phyloP scores from a whole-genome alignment of 92 coral and sea anemone species.

The Parazoanthus swiftii region DNA sequence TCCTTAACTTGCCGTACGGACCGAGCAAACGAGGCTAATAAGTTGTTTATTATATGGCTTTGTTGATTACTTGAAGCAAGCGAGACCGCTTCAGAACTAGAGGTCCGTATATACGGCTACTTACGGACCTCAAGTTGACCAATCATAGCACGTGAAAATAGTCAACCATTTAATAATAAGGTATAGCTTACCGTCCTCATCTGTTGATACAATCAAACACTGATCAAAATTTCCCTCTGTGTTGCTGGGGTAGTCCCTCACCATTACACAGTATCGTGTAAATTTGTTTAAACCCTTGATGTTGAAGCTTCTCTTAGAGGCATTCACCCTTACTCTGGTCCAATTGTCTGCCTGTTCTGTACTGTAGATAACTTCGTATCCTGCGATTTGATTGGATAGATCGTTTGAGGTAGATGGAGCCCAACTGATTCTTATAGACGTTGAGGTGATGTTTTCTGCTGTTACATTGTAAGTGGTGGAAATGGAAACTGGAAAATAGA shows the following conservation, averaged over 20 bases:
- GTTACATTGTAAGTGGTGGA: not conserved
- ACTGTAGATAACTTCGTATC: not conserved
- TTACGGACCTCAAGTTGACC: too few relatives aligned
- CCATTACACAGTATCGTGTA: not conserved
- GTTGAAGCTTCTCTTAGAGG: not conserved
- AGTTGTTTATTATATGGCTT: too few relatives aligned
- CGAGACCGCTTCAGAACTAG: too few relatives aligned
- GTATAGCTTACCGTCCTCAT: conserved; percentile 3
- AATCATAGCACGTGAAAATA: too few relatives aligned
- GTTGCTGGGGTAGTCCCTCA: not conserved
- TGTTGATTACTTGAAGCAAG: too few relatives aligned
- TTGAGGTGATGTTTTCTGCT: not conserved
- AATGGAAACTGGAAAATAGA: not conserved
- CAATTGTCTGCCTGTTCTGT: not conserved
- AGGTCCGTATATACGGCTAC: too few relatives aligned
- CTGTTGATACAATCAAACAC: not conserved
- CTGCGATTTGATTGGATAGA: not conserved
- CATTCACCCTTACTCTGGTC: not conserved
- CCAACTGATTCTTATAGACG: not conserved
- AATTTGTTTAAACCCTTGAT: not conserved
- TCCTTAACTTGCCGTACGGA: too few relatives aligned
- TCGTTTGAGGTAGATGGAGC: not conserved
- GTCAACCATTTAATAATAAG: too few relatives aligned
- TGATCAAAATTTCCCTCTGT: not conserved
- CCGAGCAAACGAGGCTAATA: too few relatives aligned